Conservation (phyloP, 2,797 vertebrate genomes). For the Dermochelys coriacea region DNA sequence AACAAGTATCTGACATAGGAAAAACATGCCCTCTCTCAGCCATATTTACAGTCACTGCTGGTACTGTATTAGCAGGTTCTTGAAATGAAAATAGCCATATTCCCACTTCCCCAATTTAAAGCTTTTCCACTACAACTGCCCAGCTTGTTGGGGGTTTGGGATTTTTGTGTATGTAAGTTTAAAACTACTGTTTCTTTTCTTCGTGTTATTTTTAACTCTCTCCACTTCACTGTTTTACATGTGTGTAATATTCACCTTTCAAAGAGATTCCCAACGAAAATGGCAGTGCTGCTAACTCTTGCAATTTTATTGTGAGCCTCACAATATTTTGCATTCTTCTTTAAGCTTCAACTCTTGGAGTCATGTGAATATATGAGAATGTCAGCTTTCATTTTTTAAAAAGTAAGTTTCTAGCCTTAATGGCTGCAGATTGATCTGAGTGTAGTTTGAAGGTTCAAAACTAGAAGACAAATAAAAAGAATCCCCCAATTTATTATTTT, state of each 20-base stretch:
- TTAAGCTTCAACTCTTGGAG: background rate
- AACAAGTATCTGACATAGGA: background rate
- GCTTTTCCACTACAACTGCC: fast-evolving
- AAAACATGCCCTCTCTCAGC: background rate
- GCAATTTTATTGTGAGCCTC: background rate
- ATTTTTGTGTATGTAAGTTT: background rate
- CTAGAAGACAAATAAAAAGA: background rate
- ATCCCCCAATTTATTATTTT: background rate
- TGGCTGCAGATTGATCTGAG: background rate
- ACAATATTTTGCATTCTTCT: background rate
- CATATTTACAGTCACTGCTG: fast-evolving
- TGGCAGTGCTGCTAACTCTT: background rate
- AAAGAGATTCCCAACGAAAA: background rate
- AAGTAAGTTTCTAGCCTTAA: background rate
- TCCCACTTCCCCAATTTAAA: background rate
- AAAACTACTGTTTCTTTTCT: constrained; percentile 7
- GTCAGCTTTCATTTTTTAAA: background rate
- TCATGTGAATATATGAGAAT: background rate
- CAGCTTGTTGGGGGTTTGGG: background rate
- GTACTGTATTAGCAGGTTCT: background rate
- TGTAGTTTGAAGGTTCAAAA: background rate
- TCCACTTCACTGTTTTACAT: fast-evolving
- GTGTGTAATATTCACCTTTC: background rate
- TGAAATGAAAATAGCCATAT: background rate
- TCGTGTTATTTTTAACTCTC: background rate